Conservation (phyloP, 2,113 vertebrate species). For the Rattus norvegicus region GRCr8 NC_086019.1:146261001-146261500, state of each 20-base stretch:
- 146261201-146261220: not conserved
- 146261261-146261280: not conserved
- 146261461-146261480: not conserved
- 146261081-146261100: conserved; percentile 67
- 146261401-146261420: not conserved
- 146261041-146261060: not conserved
- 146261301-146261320: not conserved
- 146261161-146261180: not conserved
- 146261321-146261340: not conserved
- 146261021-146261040: not conserved
- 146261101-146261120: conserved; percentile 50
- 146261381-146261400: not conserved
- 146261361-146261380: not conserved
- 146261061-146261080: conserved; percentile 33
- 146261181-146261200: conserved; percentile 44
- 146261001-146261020: conserved; percentile 5
- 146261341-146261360: not conserved
- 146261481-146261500: not conserved
- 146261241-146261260: not conserved
- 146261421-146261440: not conserved
- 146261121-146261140: conserved; percentile 49
- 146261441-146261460: not conserved
- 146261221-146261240: not conserved
- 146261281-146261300: not conserved
- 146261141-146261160: not conserved